Evolutionary conservation across 2,113 vertebrate genomes (phyloP), one percentile per base, ranked within the genome.

Genomic region (mouse (Mus musculus)): DNA sequence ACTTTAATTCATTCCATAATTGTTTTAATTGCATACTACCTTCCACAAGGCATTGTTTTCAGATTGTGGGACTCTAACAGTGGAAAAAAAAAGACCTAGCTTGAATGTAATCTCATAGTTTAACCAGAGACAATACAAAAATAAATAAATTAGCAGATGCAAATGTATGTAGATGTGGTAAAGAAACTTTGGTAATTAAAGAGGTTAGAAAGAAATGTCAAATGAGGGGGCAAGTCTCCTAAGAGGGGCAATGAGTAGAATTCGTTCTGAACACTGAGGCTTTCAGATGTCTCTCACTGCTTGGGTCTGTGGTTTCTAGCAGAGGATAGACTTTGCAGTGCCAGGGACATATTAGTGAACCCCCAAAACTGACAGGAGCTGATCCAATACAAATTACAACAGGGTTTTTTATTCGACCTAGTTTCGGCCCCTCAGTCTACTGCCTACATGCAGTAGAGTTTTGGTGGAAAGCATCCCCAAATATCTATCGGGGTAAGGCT

Each of bases 71-170:
- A 39, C 61, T 95, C 56, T 3, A 61, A 73, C 3, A 63, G 10
- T 82, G 52, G 89, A 89, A 12, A 92, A 93, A 91, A 95, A 82
- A 5, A 42, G 42, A 90, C 0, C n/a, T 49, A 78, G 10, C 71
- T 94, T 91, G 52, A 8, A 49, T n/a, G 72, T 49, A 77, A 56
- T 52, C 7, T 94, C 46, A 61, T 19, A n/a, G 90, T 84, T 33
- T 88, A 72, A 88, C 14, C 54, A 13, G 49, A 69, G 36, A 91
- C 77, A 49, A 61, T 33, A 92, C 94, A 95, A 95, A 22, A 93
- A 87, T 80, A 88, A 96, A 75, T 12, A 85, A 90, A 81, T 80
- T 49, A 65, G 88, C 39, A 90, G 46, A 88, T 88, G 9, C 42
- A 85, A 94, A 81, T 61, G 84, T 77, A 76, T 67, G 52, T 22